These are phyloP conservation scores for Pristionchus fissidentatus DNA, from an alignment of 2,888 invertebrate species.

Conservation along the genomic window DNA sequence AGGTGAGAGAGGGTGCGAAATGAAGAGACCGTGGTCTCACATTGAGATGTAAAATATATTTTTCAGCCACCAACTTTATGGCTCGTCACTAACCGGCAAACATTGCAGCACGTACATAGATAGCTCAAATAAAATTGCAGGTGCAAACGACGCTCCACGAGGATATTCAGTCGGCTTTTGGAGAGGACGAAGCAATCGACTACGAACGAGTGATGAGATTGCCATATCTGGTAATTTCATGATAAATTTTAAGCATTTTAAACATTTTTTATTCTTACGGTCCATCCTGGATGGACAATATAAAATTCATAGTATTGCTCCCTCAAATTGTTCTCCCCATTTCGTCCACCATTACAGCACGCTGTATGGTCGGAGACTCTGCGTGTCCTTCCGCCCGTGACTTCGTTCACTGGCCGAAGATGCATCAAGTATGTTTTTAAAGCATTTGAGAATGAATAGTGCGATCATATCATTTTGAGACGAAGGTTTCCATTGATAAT, in stretches of 20 bases:
- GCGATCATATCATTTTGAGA: background rate
- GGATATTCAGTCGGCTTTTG: background rate
- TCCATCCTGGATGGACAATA: too few relatives aligned
- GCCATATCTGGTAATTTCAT: background rate
- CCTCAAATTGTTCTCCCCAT: background rate
- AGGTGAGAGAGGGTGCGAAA: too few relatives aligned
- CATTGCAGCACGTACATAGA: too few relatives aligned
- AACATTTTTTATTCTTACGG: background rate
- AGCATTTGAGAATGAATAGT: background rate
- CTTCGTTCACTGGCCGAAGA: slow-evolving; percentile 5
- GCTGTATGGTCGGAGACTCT: slow-evolving; percentile 40
- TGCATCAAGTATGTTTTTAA: background rate
- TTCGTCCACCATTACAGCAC: background rate
- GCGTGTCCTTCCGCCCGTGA: slow-evolving; percentile 20
- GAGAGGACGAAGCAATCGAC: background rate
- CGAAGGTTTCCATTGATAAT: background rate
- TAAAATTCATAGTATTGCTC: too few relatives aligned
- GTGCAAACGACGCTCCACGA: slow-evolving; percentile 23
- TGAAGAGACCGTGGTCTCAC: too few relatives aligned
- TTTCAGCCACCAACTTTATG: background rate
- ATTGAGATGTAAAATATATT: background rate
- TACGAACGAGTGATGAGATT: slow-evolving; percentile 29
- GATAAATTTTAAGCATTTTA: background rate
- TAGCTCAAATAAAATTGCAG: too few relatives aligned
- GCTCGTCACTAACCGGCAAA: too few relatives aligned